phyloP scores from a whole-genome alignment of 2,888 invertebrate species.

The Creontiades dilutus region DNA sequence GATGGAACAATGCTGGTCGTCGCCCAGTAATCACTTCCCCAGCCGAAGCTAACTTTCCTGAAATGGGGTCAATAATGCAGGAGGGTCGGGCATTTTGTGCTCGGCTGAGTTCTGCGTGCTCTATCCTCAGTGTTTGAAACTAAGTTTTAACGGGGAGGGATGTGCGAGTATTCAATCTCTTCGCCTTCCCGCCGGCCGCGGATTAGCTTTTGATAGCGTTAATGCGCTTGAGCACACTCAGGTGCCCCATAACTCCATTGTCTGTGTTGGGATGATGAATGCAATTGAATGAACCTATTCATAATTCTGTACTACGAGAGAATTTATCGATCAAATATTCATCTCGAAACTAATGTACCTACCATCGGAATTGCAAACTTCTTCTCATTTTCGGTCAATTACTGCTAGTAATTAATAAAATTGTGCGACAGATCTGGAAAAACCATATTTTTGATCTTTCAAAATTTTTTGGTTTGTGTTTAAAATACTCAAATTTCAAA shows the following conservation, averaged over 20 bases:
- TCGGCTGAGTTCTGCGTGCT: background rate
- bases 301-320: too few species aligned
- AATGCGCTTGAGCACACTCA: background rate
- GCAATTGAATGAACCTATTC: too few species aligned
- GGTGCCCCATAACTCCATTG: background rate
- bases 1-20: conserved; percentile 25
- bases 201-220: conserved; percentile 24
- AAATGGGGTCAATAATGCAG: background rate
- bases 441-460: too few species aligned
- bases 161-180: background rate
- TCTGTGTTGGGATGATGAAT: too few species aligned
- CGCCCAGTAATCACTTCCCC: background rate
- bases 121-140: background rate
- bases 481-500: too few species aligned
- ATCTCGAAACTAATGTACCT: too few species aligned
- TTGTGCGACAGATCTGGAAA: too few species aligned
- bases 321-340: too few species aligned
- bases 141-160: background rate
- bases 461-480: too few species aligned
- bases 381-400: too few species aligned
- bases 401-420: too few species aligned
- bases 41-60: background rate
- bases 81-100: background rate
- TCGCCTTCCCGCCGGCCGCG: background rate
- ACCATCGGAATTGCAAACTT: too few species aligned